phyloP scores from a whole-genome alignment of 2,113 vertebrate species.

The Jaculus jaculus region DNA sequence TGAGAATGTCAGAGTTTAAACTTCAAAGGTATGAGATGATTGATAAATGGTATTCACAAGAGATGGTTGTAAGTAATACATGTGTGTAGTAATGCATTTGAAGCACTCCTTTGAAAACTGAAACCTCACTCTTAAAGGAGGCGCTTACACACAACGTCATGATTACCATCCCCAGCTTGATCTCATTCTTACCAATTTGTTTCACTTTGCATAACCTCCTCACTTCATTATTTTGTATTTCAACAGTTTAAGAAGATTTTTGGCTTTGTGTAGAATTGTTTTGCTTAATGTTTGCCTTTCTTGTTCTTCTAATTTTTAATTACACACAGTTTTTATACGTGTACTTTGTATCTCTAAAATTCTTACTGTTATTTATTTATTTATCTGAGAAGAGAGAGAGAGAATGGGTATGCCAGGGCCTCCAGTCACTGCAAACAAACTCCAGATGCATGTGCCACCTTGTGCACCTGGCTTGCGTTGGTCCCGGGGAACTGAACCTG shows the following conservation, averaged over 20 bases:
- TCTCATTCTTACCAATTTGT: neutral
- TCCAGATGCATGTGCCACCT: no score
- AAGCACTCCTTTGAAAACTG: constrained; percentile 60
- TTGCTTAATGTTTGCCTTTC: constrained; percentile 21
- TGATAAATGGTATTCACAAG: constrained; percentile 59
- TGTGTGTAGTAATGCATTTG: constrained; percentile 34
- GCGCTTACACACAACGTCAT: constrained; percentile 10
- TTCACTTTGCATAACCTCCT: neutral
- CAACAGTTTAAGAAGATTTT: neutral
- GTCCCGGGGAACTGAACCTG: no score
- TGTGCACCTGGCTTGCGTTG: no score
- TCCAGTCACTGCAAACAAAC: no score
- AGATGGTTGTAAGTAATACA: constrained; percentile 48
- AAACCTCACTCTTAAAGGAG: constrained; percentile 55
- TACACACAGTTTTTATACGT: neutral
- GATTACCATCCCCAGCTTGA: neutral
- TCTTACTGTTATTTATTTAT: neutral
- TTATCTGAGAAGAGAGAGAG: no score
- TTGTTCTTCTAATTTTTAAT: constrained; percentile 9
- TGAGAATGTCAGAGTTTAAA: constrained; percentile 66
- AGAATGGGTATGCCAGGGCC: no score
- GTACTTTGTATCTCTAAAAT: neutral
- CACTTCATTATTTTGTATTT: constrained; percentile 16
- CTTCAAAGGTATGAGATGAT: constrained; percentile 71
- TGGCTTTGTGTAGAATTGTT: constrained; percentile 9